A percentile compares a stretch with the other conserved stretches of the same genome.
These are phyloP conservation scores for Craniophora ligustri DNA, from an alignment of 2,888 invertebrate species.

Conservation along the genomic window DNA sequence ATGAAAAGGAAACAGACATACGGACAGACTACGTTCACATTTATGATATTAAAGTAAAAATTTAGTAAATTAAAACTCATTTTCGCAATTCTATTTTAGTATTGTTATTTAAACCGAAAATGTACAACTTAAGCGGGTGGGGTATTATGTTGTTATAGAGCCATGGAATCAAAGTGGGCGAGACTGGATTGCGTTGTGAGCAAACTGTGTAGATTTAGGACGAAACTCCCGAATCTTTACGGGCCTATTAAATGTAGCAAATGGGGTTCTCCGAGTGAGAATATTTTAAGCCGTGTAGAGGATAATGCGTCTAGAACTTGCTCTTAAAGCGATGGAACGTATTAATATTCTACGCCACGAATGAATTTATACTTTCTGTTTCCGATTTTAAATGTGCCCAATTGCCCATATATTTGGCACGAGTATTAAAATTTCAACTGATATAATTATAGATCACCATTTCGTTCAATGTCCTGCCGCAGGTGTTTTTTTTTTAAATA, in stretches of 20 bases:
- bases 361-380: slow-evolving; percentile 30
- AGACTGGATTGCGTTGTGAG: background rate
- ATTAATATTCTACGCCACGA: slow-evolving; percentile 32
- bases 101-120: background rate
- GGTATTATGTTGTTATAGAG: background rate
- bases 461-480: too few relatives aligned
- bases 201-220: slow-evolving; percentile 2
- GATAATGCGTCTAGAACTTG: slow-evolving; percentile 11
- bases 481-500: too few relatives aligned
- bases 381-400: slow-evolving; percentile 17
- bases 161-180: slow-evolving; percentile 8
- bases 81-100: background rate
- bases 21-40: too few relatives aligned
- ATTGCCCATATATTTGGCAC: too few relatives aligned
- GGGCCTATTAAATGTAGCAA: background rate
- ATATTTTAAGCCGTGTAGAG: background rate
- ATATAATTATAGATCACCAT: too few relatives aligned
- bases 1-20: too few relatives aligned
- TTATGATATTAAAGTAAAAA: too few relatives aligned
- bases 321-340: slow-evolving; percentile 14
- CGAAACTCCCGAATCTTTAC: slow-evolving; percentile 1
- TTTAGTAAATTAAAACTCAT: too few relatives aligned
- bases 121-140: background rate
- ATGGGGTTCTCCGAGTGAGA: background rate
- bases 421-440: too few relatives aligned